Conservation (phyloP, 2,797 vertebrate species). For the Antrozous pallidus region DNA sequence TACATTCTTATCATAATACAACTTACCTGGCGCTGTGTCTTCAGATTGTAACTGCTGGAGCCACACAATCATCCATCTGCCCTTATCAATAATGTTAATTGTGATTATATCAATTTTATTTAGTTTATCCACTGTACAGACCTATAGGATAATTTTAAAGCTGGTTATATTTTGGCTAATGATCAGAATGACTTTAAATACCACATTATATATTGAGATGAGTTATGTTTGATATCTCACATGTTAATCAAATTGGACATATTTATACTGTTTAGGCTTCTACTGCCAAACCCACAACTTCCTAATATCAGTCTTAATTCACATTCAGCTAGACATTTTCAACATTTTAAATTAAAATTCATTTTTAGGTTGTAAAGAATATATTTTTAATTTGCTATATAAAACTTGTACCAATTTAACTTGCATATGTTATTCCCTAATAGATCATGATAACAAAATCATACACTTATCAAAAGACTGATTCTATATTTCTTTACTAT, state of each 20-base stretch:
- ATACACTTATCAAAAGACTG: background rate
- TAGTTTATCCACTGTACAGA: background rate
- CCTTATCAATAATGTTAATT: background rate
- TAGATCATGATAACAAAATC: background rate
- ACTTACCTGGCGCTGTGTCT: too few relatives aligned
- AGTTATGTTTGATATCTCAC: background rate
- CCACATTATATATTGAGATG: background rate
- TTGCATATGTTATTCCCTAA: background rate
- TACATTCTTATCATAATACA: too few relatives aligned
- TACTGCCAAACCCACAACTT: background rate
- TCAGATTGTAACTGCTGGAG: background rate
- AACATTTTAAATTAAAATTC: background rate
- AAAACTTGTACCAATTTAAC: background rate
- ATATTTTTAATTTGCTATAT: background rate
- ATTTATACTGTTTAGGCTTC: background rate
- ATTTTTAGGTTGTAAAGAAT: background rate
- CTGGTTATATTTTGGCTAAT: background rate
- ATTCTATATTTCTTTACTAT: background rate
- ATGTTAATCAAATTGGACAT: background rate
- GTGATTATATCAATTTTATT: background rate
- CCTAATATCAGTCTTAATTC: background rate
- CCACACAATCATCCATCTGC: too few relatives aligned
- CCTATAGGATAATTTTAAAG: background rate
- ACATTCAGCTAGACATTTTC: background rate
- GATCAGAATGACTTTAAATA: background rate